Conservation (phyloP, 2,888 invertebrate genomes). For the Lacanobia oleracea region DNA sequence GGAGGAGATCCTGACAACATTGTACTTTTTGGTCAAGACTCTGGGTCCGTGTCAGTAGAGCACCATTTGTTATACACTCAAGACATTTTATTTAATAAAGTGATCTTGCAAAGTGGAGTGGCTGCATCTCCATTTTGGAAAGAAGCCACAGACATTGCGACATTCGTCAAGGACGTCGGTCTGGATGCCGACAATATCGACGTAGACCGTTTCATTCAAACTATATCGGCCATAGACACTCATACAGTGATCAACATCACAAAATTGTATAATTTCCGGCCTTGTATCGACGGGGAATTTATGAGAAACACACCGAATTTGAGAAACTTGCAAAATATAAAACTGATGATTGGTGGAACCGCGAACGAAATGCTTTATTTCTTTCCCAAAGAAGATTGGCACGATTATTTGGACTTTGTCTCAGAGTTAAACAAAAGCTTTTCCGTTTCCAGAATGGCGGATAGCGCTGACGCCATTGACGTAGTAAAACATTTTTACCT, state of each 20-base stretch:
- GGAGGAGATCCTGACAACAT: conserved; percentile 44
- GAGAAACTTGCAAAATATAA: conserved; percentile 18
- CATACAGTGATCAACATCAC: conserved; percentile 20
- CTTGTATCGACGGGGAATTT: conserved; percentile 26
- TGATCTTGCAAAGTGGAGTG: conserved; percentile 49
- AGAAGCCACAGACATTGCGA: background rate
- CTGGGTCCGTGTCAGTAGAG: conserved; percentile 39
- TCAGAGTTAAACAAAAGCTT: conserved; percentile 29
- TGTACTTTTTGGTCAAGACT: conserved; percentile 41
- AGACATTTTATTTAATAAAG: conserved; percentile 37
- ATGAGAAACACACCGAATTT: background rate
- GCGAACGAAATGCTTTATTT: conserved; percentile 21
- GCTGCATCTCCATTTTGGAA: background rate
- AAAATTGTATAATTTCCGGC: conserved; percentile 20
- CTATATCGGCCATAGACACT: conserved; percentile 7
- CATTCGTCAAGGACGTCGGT: conserved; percentile 27
- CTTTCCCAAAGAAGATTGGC: conserved; percentile 6
- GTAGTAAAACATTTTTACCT: conserved; percentile 25
- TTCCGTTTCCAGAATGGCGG: conserved; percentile 11
- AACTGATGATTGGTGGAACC: conserved; percentile 39
- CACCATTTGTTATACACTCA: conserved; percentile 15
- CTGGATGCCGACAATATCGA: conserved; percentile 13
- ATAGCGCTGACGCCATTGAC: background rate
- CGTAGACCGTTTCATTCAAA: conserved; percentile 19
- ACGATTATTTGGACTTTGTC: background rate